Evolutionary conservation across 2,797 vertebrate genomes (phyloP).

Genomic region (Acanthurus lineatus): DNA sequence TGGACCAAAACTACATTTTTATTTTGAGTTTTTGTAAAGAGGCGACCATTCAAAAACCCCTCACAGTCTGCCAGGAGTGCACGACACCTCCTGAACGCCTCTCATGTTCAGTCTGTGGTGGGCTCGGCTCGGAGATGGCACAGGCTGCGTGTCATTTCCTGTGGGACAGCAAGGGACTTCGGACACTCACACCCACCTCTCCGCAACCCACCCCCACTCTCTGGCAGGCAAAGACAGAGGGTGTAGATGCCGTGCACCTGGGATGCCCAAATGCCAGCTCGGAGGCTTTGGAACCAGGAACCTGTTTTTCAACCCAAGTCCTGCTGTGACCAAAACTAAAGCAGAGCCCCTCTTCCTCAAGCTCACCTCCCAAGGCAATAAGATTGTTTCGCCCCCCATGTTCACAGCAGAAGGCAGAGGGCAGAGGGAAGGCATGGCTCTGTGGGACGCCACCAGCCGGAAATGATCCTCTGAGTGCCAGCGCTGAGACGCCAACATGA

Average conservation of each 20-base stretch:
- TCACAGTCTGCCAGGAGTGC: constrained; percentile 26
- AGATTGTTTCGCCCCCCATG: constrained; percentile 75
- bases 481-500: constrained; percentile 70
- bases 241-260: constrained; percentile 80
- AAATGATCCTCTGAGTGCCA: constrained; percentile 81
- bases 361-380: constrained; percentile 76
- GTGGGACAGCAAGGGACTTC: constrained; percentile 73
- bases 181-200: constrained; percentile 60
- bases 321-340: constrained; percentile 77
- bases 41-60: constrained; percentile 26
- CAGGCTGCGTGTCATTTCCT: constrained; percentile 74
- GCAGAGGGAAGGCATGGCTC: constrained; percentile 79
- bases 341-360: constrained; percentile 73
- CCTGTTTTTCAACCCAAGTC: constrained; percentile 80
- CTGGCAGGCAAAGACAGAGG: constrained; percentile 78
- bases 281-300: constrained; percentile 77
- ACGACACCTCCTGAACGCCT: constrained; percentile 50
- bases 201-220: constrained; percentile 57
- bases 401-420: constrained; percentile 80
- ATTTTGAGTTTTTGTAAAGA: constrained; percentile 27
- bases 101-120: constrained; percentile 48
- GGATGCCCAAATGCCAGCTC: constrained; percentile 81
- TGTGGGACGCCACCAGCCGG: constrained; percentile 77
- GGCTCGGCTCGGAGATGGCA: constrained; percentile 62
- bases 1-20: constrained; percentile 27